Percentiles rank a stretch among this genome's conserved stretches.
Conservation (phyloP, 2,113 vertebrate genomes). For the Cyanoramphus novaezelandiae region DNA sequence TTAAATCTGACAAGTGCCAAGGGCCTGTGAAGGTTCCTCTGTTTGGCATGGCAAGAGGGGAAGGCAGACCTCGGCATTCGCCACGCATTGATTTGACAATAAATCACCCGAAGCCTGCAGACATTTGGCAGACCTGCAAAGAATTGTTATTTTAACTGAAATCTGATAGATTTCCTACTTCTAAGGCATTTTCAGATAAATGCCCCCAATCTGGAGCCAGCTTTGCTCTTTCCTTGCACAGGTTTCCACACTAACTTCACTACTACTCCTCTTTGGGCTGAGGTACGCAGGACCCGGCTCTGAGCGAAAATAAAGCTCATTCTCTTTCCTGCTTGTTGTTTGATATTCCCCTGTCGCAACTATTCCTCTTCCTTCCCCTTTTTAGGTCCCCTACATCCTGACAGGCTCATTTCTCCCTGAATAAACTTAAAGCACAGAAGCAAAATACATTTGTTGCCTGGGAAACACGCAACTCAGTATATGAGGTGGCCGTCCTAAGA, state of each 20-base stretch:
- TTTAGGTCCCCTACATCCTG: constrained; percentile 52
- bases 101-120: constrained; percentile 57
- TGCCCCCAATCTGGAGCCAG: background rate
- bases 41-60: constrained; percentile 16
- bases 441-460: constrained; percentile 62
- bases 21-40: constrained; percentile 57
- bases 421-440: constrained; percentile 54
- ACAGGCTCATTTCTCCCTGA: constrained; percentile 27
- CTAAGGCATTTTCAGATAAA: constrained; percentile 56
- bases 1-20: constrained; percentile 67
- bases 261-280: background rate
- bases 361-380: constrained; percentile 42
- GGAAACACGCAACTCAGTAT: constrained; percentile 29
- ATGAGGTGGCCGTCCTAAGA: constrained; percentile 25
- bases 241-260: background rate
- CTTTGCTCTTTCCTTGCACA: background rate
- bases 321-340: background rate
- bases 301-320: background rate
- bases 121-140: constrained; percentile 51
- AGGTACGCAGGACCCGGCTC: background rate
- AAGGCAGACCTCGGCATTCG: constrained; percentile 10
- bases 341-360: constrained; percentile 20
- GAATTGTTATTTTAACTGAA: constrained; percentile 65
- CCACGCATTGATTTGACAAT: background rate
- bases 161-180: constrained; percentile 60